Percentiles rank a stretch among this genome's conserved stretches.
Conservation (phyloP, 2,113 vertebrate genomes). For the Chaetops frenatus region DNA sequence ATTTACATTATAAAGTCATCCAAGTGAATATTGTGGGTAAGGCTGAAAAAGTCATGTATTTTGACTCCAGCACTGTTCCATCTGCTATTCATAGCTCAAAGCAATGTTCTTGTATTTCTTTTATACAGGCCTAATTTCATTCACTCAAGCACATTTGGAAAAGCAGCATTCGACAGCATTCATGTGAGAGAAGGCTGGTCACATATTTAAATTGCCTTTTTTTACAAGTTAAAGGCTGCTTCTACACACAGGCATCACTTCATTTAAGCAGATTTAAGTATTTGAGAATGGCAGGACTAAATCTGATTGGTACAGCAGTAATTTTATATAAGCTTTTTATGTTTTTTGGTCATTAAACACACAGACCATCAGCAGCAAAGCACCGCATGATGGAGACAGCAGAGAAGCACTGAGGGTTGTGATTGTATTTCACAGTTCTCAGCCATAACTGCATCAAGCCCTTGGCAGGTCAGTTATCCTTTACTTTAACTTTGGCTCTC, state of each 20-base stretch:
- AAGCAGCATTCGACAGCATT: background rate
- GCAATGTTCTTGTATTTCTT: background rate
- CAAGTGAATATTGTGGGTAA: background rate
- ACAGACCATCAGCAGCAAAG: background rate
- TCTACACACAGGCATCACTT: background rate
- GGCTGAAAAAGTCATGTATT: background rate
- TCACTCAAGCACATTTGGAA: background rate
- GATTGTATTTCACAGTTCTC: background rate
- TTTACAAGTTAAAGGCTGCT: background rate
- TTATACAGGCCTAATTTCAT: background rate
- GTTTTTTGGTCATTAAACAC: background rate
- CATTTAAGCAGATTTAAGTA: background rate
- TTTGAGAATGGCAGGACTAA: background rate
- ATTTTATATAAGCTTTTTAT: background rate
- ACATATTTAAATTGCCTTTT: background rate
- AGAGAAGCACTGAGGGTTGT: background rate
- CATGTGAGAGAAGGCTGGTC: background rate
- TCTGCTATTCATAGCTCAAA: background rate
- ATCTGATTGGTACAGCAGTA: background rate
- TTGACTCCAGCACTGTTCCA: background rate
- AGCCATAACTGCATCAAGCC: background rate
- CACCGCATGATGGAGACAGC: background rate
- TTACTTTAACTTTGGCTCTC: background rate
- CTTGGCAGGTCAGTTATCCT: background rate
- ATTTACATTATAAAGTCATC: background rate